phyloP scores from a whole-genome alignment of 1,140 invertebrate species.

The Epicauta chinensis region DNA sequence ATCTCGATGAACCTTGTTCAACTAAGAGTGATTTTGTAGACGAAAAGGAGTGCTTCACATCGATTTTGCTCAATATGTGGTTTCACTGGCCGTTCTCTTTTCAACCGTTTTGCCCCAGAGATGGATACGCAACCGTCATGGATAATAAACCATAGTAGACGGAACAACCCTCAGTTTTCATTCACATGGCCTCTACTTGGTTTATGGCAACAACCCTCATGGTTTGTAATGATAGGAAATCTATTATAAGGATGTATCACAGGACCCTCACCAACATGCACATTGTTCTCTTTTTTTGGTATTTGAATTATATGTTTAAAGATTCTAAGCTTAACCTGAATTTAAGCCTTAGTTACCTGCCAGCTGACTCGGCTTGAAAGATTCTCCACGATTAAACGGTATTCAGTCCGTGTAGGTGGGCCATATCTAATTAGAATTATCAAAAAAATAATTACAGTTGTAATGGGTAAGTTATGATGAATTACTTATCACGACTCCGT shows the following conservation, averaged over 20 bases:
- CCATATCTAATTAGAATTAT: slow-evolving; percentile 66
- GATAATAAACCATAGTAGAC: slow-evolving; percentile 15
- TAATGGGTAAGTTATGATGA: neutral
- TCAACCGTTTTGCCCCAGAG: slow-evolving; percentile 16
- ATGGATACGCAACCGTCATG: slow-evolving; percentile 14
- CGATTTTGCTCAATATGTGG: slow-evolving; percentile 17
- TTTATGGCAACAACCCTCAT: slow-evolving; percentile 16
- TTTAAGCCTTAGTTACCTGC: slow-evolving; percentile 52
- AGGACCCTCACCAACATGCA: slow-evolving; percentile 18
- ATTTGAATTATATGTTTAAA: neutral
- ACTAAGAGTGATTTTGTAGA: neutral
- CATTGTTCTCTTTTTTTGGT: slow-evolving; percentile 6
- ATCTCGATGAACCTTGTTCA: no score
- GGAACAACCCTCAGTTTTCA: slow-evolving; percentile 9
- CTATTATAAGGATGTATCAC: slow-evolving; percentile 10
- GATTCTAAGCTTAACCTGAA: slow-evolving; percentile 1
- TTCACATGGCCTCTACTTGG: slow-evolving; percentile 16
- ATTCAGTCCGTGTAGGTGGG: slow-evolving; percentile 93
- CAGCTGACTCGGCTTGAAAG: slow-evolving; percentile 96
- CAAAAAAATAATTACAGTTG: slow-evolving; percentile 8
- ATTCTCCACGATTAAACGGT: slow-evolving; percentile 95
- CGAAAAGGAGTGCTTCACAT: slow-evolving; percentile 10
- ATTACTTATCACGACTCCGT: slow-evolving; percentile 41
- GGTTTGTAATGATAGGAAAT: slow-evolving; percentile 17
- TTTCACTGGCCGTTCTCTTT: slow-evolving; percentile 12